These are phyloP conservation scores for Melieria picta DNA, from an alignment of 2,888 invertebrate species.

Conservation along the genomic window DNA sequence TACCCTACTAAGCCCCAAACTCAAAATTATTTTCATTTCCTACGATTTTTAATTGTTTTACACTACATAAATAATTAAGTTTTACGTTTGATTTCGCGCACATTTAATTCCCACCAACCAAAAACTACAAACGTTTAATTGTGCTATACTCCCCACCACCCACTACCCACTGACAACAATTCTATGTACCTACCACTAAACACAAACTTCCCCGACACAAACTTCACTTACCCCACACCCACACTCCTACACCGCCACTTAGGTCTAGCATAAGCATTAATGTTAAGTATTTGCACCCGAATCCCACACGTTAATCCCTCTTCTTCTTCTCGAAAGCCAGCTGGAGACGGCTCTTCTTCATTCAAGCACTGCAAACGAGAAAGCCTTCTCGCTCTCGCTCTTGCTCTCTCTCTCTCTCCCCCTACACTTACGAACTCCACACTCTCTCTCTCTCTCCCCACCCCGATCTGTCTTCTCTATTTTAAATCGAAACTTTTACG, in stretches of 20 bases:
- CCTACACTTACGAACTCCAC: not conserved
- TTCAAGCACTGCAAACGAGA: slow-evolving; percentile 8
- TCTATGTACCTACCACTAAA: not conserved
- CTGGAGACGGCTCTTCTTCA: not conserved
- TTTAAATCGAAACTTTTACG: not conserved
- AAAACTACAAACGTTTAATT: not conserved
- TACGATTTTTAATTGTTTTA: slow-evolving; percentile 37
- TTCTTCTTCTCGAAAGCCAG: not conserved
- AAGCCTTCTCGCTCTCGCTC: not conserved
- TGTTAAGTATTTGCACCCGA: slow-evolving; percentile 1
- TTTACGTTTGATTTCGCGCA: not conserved
- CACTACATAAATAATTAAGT: slow-evolving; percentile 11
- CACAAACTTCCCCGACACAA: not conserved
- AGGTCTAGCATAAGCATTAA: slow-evolving; percentile 11
- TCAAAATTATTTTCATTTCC: slow-evolving; percentile 45
- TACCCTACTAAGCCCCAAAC: slow-evolving; percentile 16
- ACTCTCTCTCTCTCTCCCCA: not conserved
- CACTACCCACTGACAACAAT: slow-evolving; percentile 8
- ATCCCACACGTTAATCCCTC: not conserved
- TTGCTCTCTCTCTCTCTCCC: not conserved
- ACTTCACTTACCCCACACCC: not conserved
- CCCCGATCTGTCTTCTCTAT: slow-evolving; percentile 14
- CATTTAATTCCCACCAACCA: too few relatives aligned
- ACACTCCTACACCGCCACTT: not conserved
- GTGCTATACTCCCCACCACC: not conserved